These are phyloP conservation scores for Drosophila navojoa DNA, from an alignment of 1,140 invertebrate genomes.

Conservation along the genomic window DNA sequence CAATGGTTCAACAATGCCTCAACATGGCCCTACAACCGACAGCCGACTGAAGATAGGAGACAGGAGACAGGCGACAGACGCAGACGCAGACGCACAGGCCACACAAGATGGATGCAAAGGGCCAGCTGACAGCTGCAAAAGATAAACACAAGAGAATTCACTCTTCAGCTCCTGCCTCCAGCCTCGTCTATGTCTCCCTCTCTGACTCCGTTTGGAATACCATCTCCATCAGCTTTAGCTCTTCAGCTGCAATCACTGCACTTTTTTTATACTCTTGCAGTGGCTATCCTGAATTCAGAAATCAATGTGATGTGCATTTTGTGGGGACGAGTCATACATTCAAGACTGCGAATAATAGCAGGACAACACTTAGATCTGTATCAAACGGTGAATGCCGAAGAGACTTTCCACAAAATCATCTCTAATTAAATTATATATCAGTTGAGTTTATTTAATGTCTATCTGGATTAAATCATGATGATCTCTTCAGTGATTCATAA, in stretches of 20 bases:
- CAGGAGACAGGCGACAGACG: constrained; percentile 22
- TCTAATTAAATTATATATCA: too few species aligned
- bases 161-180: neutral
- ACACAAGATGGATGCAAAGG: constrained; percentile 54
- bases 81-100: constrained; percentile 36
- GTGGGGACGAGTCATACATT: too few species aligned
- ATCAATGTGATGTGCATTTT: too few species aligned
- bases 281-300: too few species aligned
- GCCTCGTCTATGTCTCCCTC: neutral
- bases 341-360: too few species aligned
- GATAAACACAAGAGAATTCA: constrained; percentile 64
- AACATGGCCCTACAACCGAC: constrained; percentile 10
- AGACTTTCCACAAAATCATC: too few species aligned
- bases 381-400: too few species aligned
- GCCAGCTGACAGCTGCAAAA: constrained; percentile 62
- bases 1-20: constrained; percentile 52
- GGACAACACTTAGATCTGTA: too few species aligned
- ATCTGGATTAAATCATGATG: too few species aligned
- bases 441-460: too few species aligned
- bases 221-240: constrained; percentile 12
- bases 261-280: constrained; percentile 9
- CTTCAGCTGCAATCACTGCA: constrained; percentile 41
- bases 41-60: constrained; percentile 8
- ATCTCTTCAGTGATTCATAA: too few species aligned
- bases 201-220: neutral